A percentile compares a stretch with the other conserved stretches of the same genome.
phyloP scores from a whole-genome alignment of 2,113 vertebrate species.

The Corvus moneduloides region DNA sequence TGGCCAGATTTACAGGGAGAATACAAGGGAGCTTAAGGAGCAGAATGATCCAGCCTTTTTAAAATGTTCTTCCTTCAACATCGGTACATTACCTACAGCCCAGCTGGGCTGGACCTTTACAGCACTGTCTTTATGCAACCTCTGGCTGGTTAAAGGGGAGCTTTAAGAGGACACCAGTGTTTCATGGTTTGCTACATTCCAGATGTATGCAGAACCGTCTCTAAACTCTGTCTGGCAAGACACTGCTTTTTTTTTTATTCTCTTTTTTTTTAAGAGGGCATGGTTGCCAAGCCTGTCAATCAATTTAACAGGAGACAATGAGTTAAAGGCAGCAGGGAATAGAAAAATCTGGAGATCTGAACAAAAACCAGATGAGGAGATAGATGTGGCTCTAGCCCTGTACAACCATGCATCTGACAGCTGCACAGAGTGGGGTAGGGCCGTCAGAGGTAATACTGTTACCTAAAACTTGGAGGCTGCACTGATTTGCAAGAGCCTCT shows the following conservation, averaged over 20 bases:
- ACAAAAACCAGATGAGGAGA: not conserved
- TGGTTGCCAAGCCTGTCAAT: constrained; percentile 12
- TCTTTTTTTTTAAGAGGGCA: not conserved
- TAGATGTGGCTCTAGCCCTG: not conserved
- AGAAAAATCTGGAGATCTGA: not conserved
- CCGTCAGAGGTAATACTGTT: not conserved
- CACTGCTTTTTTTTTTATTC: not conserved
- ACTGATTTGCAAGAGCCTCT: not conserved
- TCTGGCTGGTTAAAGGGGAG: not conserved
- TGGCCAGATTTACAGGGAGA: constrained; percentile 71
- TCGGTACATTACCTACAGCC: constrained; percentile 34
- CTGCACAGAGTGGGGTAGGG: not conserved
- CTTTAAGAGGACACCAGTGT: not conserved
- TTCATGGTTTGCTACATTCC: not conserved
- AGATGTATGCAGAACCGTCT: not conserved
- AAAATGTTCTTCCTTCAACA: constrained; percentile 49
- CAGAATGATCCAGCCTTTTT: constrained; percentile 42
- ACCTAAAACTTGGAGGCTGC: not conserved
- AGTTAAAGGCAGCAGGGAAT: not conserved
- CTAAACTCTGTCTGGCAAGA: not conserved
- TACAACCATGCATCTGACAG: not conserved
- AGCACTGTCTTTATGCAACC: not conserved
- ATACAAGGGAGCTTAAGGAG: constrained; percentile 57
- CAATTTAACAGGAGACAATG: constrained; percentile 1
- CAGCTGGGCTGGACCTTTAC: not conserved